Base-by-base conservation (phyloP, 2,888 invertebrate species). In the Sphecodes monilicornis region DNA sequence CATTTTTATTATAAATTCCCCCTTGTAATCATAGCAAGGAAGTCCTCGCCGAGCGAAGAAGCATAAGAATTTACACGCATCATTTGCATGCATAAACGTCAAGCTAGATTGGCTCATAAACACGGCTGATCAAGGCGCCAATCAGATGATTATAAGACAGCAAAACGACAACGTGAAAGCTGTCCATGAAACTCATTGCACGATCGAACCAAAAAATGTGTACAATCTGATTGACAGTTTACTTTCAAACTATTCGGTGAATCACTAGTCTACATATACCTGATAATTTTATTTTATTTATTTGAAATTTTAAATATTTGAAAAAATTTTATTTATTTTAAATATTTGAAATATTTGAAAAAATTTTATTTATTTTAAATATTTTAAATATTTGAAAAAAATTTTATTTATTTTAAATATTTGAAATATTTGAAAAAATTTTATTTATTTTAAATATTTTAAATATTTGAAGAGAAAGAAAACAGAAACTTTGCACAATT, bases 31-130 rank as follows among this genome's bases (percentile, higher is more conserved):
- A 5, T 18, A 11, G 80, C 50, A n/a, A 82, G 36, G 68, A 43
- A 81, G 57, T 78, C 72, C 43, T 41, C 39, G 69, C 3, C 26
- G 73, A 18, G 26, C 18, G 54, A 75, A 73, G 57, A 32, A 68
- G 60, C 71, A 18, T 32, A 22, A 16, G 68, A 69, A 74, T 83
- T 73, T 76, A 29, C 75, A 84, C 84, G 84, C 78, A 50, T 78
- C 83, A 73, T 83, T 84, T 78, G 76, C 84, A 84, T 71, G 66
- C 75, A 75, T 73, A 75, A 75, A 78, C 68, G 84, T 84, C 75
- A 68, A 72, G 82, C 69, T 72, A 64, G 82, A 84, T 84, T 82
- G 77, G 50, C 74, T 76, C 77, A 46, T 76, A 79, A 74, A 57
- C 72, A 76, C 57, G 57, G 50, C 41, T 60, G 39, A 86, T 74